phyloP scores from a whole-genome alignment of 2,113 vertebrate species.

The Podarcis muralis region DNA sequence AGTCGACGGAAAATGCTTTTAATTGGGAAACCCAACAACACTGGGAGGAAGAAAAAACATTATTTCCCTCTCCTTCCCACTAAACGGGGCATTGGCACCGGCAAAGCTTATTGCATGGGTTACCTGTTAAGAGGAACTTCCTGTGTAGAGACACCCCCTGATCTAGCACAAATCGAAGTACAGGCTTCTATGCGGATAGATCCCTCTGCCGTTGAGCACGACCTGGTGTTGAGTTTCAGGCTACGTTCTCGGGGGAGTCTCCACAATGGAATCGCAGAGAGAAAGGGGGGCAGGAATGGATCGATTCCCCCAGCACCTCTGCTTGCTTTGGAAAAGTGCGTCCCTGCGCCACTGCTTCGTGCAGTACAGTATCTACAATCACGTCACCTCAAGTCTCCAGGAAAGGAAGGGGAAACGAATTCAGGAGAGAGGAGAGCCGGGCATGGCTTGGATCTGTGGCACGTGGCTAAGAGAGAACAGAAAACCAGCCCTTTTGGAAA shows the following conservation, averaged over 20 bases:
- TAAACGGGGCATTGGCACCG: background rate
- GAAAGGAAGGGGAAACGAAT: background rate
- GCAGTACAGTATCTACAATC: constrained; percentile 31
- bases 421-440: background rate
- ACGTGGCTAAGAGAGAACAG: background rate
- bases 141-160: background rate
- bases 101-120: background rate
- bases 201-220: background rate
- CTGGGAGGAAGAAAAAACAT: background rate
- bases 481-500: background rate
- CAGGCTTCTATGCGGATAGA: background rate
- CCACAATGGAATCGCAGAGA: background rate
- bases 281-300: background rate
- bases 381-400: constrained; percentile 5
- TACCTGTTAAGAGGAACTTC: background rate
- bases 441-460: background rate
- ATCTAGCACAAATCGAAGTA: background rate
- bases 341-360: background rate
- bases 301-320: background rate
- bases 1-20: background rate
- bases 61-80: background rate
- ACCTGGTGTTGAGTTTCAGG: background rate
- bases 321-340: background rate
- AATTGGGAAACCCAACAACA: background rate
- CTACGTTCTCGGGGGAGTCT: background rate